These are phyloP conservation scores for Drosophila phalerata DNA, from an alignment of 2,888 invertebrate species.

Conservation along the genomic window DNA sequence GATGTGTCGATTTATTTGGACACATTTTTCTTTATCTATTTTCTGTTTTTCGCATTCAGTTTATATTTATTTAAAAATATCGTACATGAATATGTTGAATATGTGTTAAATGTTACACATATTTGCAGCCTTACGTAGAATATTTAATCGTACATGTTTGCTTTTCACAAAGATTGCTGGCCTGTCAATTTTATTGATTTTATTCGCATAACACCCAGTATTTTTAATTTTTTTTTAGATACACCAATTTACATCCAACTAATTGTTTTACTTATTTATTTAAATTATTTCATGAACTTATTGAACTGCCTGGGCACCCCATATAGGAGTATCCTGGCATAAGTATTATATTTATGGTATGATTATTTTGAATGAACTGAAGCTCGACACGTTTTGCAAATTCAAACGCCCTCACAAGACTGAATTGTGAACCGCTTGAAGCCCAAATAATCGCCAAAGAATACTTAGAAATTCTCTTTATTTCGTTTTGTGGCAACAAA, in stretches of 20 bases:
- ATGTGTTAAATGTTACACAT: constrained; percentile 22
- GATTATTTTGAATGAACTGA: not conserved
- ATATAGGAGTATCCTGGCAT: constrained; percentile 20
- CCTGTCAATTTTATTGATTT: constrained; percentile 39
- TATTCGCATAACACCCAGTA: constrained; percentile 2
- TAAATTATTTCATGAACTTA: not conserved
- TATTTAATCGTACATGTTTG: constrained; percentile 15
- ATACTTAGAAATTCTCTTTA: constrained; percentile 81
- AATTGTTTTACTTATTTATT: not conserved
- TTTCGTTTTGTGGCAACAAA: constrained; percentile 53
- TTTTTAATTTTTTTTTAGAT: constrained; percentile 19
- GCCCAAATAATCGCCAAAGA: constrained; percentile 76
- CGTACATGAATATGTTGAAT: constrained; percentile 26
- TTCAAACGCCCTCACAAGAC: constrained; percentile 76
- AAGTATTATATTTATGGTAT: constrained; percentile 1
- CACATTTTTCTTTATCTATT: constrained; percentile 33
- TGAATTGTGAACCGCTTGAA: constrained; percentile 57
- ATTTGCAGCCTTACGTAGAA: constrained; percentile 26
- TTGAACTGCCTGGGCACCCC: not conserved
- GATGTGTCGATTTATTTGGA: constrained; percentile 33
- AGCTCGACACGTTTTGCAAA: constrained; percentile 62
- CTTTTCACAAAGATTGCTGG: constrained; percentile 33
- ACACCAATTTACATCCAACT: not conserved
- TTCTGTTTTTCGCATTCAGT: not conserved
- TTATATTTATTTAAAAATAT: constrained; percentile 12